These are phyloP conservation scores for Carpatolechia fugitivella DNA, from an alignment of 2,888 invertebrate species.

Conservation along the genomic window DNA sequence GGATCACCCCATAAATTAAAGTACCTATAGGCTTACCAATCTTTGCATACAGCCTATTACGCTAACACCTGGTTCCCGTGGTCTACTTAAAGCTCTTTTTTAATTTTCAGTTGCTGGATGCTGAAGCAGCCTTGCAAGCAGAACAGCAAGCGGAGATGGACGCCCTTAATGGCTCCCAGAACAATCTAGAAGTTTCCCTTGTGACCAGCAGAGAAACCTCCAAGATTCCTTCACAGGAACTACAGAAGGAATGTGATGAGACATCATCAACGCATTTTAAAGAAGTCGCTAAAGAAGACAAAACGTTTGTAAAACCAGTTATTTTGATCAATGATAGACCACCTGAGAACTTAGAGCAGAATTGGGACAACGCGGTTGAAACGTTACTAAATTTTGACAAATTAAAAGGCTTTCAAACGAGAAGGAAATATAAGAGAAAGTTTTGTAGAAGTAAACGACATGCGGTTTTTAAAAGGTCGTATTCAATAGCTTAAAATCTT, in stretches of 20 bases:
- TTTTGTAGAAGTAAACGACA: constrained; percentile 59
- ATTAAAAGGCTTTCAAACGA: constrained; percentile 50
- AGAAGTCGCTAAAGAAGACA: constrained; percentile 38
- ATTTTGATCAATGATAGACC: constrained; percentile 67
- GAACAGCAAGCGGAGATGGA: background rate
- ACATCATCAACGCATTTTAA: constrained; percentile 42
- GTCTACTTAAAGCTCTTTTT: too few species aligned
- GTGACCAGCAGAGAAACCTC: constrained; percentile 48
- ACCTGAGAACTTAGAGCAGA: constrained; percentile 64
- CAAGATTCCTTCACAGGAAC: constrained; percentile 45
- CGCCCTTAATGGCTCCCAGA: constrained; percentile 29
- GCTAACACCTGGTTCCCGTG: too few species aligned
- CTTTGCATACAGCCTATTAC: too few species aligned
- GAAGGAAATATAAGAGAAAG: constrained; percentile 57
- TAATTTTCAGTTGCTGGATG: constrained; percentile 55
- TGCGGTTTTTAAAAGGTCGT: constrained; percentile 65
- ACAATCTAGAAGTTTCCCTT: constrained; percentile 50
- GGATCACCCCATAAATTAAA: too few species aligned
- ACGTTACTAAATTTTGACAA: constrained; percentile 51
- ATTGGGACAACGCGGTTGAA: constrained; percentile 55
- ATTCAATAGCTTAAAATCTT: constrained; percentile 62
- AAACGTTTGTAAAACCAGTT: constrained; percentile 51
- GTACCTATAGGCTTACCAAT: too few species aligned
- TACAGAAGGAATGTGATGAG: constrained; percentile 39
- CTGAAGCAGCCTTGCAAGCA: constrained; percentile 54